Conservation (phyloP, 1,140 invertebrate genomes). For the Lycorma delicatula region DNA sequence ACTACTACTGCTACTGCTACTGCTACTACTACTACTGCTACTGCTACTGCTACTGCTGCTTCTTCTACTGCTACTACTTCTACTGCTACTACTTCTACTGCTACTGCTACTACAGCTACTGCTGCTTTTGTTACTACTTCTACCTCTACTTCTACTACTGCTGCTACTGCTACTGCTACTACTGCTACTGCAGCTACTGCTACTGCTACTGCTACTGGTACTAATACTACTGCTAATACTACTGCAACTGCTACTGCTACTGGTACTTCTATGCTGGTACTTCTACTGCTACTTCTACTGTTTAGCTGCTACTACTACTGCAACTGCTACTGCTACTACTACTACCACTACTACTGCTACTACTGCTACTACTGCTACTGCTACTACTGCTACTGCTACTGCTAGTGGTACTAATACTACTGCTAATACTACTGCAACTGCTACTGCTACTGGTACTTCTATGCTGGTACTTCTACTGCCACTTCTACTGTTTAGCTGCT, state of each 20-base stretch:
- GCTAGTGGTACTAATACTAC: too few species aligned
- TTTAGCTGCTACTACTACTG: too few species aligned
- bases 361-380: slow-evolving; percentile 1
- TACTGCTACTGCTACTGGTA: not conserved
- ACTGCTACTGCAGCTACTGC: too few species aligned
- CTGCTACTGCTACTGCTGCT: slow-evolving; percentile 12
- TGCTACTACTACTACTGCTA: slow-evolving; percentile 13
- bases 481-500: too few species aligned
- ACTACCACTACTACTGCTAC: slow-evolving; percentile 7
- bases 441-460: not conserved
- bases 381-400: slow-evolving; percentile 2
- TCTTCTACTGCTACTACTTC: too few species aligned
- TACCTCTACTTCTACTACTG: too few species aligned
- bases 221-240: too few species aligned
- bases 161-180: slow-evolving; percentile 13
- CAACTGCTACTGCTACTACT: slow-evolving; percentile 6
- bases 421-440: too few species aligned
- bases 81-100: slow-evolving; percentile 6
- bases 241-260: slow-evolving; percentile 12
- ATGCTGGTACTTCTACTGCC: too few species aligned
- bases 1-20: slow-evolving; percentile 12
- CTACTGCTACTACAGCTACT: slow-evolving; percentile 10
- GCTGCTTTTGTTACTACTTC: too few species aligned
- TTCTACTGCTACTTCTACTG: slow-evolving; percentile 4
- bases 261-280: too few species aligned